A percentile compares a stretch with the other conserved stretches of the same genome.
These are phyloP conservation scores for Drosophila kurseongensis DNA, from an alignment of 1,140 invertebrate genomes.

Conservation along the genomic window DNA sequence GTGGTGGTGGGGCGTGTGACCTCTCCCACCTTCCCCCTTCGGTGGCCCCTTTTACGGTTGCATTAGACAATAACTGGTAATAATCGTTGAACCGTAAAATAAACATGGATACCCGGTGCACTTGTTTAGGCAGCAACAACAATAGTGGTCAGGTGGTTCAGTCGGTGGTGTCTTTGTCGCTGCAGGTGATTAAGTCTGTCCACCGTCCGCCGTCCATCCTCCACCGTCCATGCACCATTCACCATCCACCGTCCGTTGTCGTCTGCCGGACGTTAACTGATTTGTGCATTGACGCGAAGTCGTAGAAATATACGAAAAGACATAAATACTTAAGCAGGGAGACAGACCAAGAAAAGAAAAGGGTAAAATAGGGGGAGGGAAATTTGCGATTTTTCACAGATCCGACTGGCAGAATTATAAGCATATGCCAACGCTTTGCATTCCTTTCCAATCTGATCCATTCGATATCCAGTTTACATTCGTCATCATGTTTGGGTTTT, in stretches of 20 bases:
- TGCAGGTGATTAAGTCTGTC: conserved; percentile 54
- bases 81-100: conserved; percentile 83
- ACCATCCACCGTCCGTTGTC: conserved; percentile 20
- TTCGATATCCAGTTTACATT: conserved; percentile 25
- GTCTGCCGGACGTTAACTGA: conserved; percentile 76
- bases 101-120: conserved; percentile 80
- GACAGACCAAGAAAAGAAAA: conserved; percentile 1
- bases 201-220: neutral
- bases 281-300: conserved; percentile 81
- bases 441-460: conserved; percentile 1
- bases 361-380: conserved; percentile 2
- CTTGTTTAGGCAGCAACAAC: conserved; percentile 76
- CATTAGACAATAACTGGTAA: conserved; percentile 83
- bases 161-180: conserved; percentile 56
- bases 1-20: conserved; percentile 25
- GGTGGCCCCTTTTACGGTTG: conserved; percentile 66
- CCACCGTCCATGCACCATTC: conserved; percentile 6
- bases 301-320: conserved; percentile 77
- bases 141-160: conserved; percentile 56
- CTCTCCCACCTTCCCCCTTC: conserved; percentile 13
- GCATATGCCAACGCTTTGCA: conserved; percentile 10
- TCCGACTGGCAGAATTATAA: conserved; percentile 21
- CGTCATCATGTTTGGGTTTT: conserved; percentile 21
- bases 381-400: conserved; percentile 23
- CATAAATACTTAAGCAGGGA: conserved; percentile 59